Conservation (phyloP, 2,888 invertebrate genomes). For the Drosophila paracracens region DNA sequence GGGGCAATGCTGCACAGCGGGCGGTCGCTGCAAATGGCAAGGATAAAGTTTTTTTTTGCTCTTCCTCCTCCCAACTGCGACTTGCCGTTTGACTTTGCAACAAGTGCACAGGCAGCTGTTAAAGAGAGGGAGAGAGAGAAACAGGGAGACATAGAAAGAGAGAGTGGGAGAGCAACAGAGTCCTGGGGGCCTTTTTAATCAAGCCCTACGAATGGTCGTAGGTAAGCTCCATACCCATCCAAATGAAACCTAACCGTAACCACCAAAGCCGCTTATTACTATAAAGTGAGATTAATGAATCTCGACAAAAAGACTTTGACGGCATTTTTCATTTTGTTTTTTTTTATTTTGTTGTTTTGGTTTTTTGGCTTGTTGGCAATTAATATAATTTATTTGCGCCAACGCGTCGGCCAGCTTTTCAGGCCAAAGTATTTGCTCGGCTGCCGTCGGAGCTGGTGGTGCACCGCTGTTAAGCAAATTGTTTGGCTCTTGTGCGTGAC, state of each 20-base stretch:
- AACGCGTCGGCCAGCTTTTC: slow-evolving; percentile 34
- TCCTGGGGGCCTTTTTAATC: slow-evolving; percentile 70
- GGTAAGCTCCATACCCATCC: slow-evolving; percentile 18
- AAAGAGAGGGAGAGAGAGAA: neutral
- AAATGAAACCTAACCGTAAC: slow-evolving; percentile 59
- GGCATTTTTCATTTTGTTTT: slow-evolving; percentile 6
- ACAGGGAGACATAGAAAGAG: neutral
- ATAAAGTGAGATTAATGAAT: slow-evolving; percentile 83
- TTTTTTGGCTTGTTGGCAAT: slow-evolving; percentile 70
- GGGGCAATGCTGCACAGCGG: slow-evolving; percentile 21
- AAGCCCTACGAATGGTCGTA: slow-evolving; percentile 75
- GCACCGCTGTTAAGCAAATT: slow-evolving; percentile 61
- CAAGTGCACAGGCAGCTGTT: slow-evolving; percentile 57
- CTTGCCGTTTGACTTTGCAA: slow-evolving; percentile 76
- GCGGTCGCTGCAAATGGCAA: slow-evolving; percentile 50
- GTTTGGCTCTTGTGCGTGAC: slow-evolving; percentile 56
- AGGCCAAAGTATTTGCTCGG: slow-evolving; percentile 61
- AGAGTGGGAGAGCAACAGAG: neutral
- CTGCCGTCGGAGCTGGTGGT: slow-evolving; percentile 19
- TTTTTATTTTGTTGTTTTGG: slow-evolving; percentile 24
- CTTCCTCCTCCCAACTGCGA: slow-evolving; percentile 34
- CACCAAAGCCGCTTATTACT: slow-evolving; percentile 81
- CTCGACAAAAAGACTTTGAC: slow-evolving; percentile 33
- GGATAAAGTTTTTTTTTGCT: slow-evolving; percentile 71
- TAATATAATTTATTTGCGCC: slow-evolving; percentile 77